These are phyloP conservation scores for Rhodinocichla rosea DNA, from an alignment of 2,113 vertebrate species.

Conservation along the genomic window DNA sequence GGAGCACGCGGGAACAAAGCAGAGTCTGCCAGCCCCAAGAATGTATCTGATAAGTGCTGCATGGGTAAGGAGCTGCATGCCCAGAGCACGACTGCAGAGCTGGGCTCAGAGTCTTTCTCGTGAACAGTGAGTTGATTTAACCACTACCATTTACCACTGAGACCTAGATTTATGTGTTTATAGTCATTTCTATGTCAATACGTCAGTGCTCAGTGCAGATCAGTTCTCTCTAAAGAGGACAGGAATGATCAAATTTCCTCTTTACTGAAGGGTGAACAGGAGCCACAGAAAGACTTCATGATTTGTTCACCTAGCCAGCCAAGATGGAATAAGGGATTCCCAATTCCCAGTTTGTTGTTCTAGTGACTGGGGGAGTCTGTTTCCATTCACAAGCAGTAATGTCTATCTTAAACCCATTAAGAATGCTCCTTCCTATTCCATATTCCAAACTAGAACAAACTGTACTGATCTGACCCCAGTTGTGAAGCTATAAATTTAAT, in stretches of 20 bases:
- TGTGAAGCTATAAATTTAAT: conserved; percentile 53
- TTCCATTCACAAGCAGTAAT: conserved; percentile 26
- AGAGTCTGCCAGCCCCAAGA: neutral
- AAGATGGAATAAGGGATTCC: conserved; percentile 11
- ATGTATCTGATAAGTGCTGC: neutral
- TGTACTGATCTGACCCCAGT: conserved; percentile 35
- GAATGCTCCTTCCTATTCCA: conserved; percentile 12
- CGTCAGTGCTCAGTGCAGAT: neutral
- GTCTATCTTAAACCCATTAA: conserved; percentile 14
- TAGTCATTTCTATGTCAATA: neutral
- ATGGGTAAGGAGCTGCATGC: neutral
- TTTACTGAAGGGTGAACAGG: neutral
- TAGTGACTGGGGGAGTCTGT: conserved; percentile 1
- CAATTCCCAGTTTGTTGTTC: conserved; percentile 44
- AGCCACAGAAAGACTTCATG: conserved; percentile 17
- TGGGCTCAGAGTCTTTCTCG: neutral
- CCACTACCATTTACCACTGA: neutral
- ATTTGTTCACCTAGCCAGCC: conserved; percentile 3
- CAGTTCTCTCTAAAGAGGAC: neutral
- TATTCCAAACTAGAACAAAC: conserved; percentile 45
- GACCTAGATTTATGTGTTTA: conserved; percentile 2
- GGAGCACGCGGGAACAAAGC: neutral
- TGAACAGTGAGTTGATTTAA: neutral
- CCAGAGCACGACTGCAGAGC: neutral
- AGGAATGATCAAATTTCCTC: conserved; percentile 24